phyloP scores from a whole-genome alignment of 1,140 invertebrate species.

The Teleopsis dalmanni region DNA sequence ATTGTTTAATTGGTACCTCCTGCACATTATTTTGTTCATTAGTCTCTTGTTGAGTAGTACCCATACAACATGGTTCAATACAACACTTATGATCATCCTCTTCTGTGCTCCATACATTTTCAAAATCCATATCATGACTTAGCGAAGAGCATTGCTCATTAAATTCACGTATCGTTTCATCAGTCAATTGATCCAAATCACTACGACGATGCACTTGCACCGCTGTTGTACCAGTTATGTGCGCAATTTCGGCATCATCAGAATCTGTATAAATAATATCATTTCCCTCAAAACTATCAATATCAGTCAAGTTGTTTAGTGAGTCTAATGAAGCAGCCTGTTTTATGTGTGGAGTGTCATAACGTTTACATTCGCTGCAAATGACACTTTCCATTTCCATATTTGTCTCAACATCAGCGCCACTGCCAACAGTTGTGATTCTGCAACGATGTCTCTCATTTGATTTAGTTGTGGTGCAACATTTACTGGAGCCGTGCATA shows the following conservation, averaged over 20 bases:
- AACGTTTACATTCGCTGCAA: background rate
- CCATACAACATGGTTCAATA: too few species aligned
- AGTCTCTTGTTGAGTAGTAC: too few species aligned
- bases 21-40: too few species aligned
- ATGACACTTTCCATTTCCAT: background rate
- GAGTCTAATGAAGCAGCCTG: slow-evolving; percentile 53
- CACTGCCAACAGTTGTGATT: background rate
- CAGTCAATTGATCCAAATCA: slow-evolving; percentile 40
- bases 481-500: background rate
- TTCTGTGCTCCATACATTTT: slow-evolving; percentile 39
- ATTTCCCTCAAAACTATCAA: slow-evolving; percentile 18
- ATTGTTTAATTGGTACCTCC: too few species aligned
- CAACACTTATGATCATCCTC: slow-evolving; percentile 27
- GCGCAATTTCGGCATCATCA: slow-evolving; percentile 41
- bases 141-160: slow-evolving; percentile 33
- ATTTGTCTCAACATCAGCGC: background rate
- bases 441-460: too few species aligned
- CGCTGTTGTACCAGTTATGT: slow-evolving; percentile 38
- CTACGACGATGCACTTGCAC: slow-evolving; percentile 39
- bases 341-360: background rate
- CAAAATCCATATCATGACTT: slow-evolving; percentile 19
- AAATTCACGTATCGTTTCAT: slow-evolving; percentile 34
- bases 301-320: slow-evolving; percentile 56
- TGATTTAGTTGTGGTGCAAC: too few species aligned
- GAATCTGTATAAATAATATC: slow-evolving; percentile 36